A percentile compares a stretch with the other conserved stretches of the same genome.
Conservation (phyloP, 2,113 vertebrate genomes). For the Aphelocoma coerulescens region DNA sequence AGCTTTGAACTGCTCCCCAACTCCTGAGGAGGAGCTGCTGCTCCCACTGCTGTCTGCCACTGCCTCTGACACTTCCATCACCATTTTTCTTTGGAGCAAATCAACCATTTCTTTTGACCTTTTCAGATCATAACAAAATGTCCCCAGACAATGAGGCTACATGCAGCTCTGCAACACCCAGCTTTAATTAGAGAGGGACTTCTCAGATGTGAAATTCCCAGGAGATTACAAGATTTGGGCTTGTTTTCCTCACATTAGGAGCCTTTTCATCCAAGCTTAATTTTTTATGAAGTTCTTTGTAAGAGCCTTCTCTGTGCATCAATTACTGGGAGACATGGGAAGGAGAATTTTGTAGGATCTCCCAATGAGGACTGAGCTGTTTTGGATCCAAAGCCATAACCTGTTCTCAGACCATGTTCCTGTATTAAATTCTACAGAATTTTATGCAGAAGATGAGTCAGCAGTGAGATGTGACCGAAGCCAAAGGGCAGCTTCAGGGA, state of each 20-base stretch:
- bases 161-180: background rate
- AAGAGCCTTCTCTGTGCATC: background rate
- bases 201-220: slow-evolving; percentile 9
- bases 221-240: background rate
- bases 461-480: background rate
- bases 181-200: slow-evolving; percentile 9
- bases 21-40: background rate
- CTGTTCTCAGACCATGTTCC: background rate
- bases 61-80: background rate
- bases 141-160: slow-evolving; percentile 13
- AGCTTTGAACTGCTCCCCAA: background rate
- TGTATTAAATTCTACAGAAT: background rate
- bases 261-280: background rate
- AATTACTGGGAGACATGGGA: background rate
- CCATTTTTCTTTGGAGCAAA: background rate
- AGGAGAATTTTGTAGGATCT: background rate
- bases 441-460: background rate
- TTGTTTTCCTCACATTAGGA: background rate
- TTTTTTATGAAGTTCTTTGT: background rate
- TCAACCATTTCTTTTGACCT: slow-evolving; percentile 1
- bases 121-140: slow-evolving; percentile 29
- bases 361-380: background rate
- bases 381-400: background rate
- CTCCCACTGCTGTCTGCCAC: background rate
- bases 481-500: background rate